phyloP scores from a whole-genome alignment of 2,888 invertebrate genomes.

The Xestia xanthographa region DNA sequence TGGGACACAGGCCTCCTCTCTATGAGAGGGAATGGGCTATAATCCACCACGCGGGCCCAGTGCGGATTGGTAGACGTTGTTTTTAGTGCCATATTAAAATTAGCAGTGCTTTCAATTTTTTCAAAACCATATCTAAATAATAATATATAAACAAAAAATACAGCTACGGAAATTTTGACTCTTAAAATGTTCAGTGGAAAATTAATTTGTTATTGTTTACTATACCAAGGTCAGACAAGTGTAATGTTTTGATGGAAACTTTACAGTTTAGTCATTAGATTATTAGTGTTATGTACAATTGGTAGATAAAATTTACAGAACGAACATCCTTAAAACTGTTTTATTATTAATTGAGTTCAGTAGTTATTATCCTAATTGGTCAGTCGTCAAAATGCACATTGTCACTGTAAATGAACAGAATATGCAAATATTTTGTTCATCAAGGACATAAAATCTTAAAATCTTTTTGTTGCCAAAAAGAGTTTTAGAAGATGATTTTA shows the following conservation, averaged over 20 bases:
- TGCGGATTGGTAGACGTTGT: too few species aligned
- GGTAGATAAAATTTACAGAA: background rate
- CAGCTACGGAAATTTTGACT: slow-evolving; percentile 12
- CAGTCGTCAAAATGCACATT: background rate
- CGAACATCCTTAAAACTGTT: background rate
- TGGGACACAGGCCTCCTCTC: too few species aligned
- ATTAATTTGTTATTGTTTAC: slow-evolving; percentile 55
- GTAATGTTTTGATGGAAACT: slow-evolving; percentile 55
- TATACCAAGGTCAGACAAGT: slow-evolving; percentile 55
- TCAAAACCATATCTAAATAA: background rate
- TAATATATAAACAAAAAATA: background rate
- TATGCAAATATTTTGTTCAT: too few species aligned
- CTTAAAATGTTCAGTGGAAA: slow-evolving; percentile 43
- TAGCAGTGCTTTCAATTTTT: background rate
- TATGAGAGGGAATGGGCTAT: too few species aligned
- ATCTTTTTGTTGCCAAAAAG: background rate
- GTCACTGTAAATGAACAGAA: background rate
- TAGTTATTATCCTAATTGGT: background rate
- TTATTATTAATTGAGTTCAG: background rate
- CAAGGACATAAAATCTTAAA: too few species aligned
- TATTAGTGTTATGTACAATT: slow-evolving; percentile 15
- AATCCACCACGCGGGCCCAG: too few species aligned
- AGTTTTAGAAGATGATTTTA: background rate
- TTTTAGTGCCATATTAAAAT: background rate
- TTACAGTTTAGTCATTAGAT: slow-evolving; percentile 32